Conservation (phyloP, 1,140 invertebrate genomes). For the Achatina immaculata region DNA sequence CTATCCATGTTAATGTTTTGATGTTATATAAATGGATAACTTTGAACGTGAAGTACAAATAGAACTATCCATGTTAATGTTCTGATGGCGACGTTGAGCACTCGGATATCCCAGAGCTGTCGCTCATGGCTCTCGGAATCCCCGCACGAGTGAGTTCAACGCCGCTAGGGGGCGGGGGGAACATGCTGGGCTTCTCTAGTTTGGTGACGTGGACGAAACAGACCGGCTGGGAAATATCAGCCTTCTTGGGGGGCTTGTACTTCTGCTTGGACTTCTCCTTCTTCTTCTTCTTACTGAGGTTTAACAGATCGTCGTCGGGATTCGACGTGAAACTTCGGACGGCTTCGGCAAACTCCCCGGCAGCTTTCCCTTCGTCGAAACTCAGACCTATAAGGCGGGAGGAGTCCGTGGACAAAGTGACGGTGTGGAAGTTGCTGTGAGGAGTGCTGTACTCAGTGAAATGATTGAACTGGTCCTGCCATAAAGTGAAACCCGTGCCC, state of each 20-base stretch:
- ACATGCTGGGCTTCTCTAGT: constrained; percentile 75
- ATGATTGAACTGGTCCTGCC: constrained; percentile 85
- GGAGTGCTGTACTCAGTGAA: constrained; percentile 74
- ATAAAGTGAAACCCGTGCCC: constrained; percentile 87
- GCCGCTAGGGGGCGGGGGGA: constrained; percentile 39
- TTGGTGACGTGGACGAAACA: constrained; percentile 89
- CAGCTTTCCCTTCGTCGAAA: constrained; percentile 83
- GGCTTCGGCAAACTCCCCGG: constrained; percentile 78
- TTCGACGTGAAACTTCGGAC: constrained; percentile 81
- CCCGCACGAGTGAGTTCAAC: constrained; percentile 13
- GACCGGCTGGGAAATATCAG: constrained; percentile 87
- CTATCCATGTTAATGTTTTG: no score
- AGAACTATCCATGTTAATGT: background rate
- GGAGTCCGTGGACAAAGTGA: constrained; percentile 81
- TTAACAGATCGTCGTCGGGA: constrained; percentile 84
- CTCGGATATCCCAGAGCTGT: constrained; percentile 46
- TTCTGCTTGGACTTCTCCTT: constrained; percentile 59
- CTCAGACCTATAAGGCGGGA: constrained; percentile 78
- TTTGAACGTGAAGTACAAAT: no score
- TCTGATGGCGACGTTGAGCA: constrained; percentile 39
- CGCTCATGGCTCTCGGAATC: constrained; percentile 37
- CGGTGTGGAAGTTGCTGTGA: constrained; percentile 84
- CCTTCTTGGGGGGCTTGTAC: constrained; percentile 79
- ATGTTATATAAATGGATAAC: no score
- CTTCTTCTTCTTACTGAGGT: constrained; percentile 74